Conservation (phyloP, 2,888 invertebrate genomes). For the Lumbricus terrestris region DNA sequence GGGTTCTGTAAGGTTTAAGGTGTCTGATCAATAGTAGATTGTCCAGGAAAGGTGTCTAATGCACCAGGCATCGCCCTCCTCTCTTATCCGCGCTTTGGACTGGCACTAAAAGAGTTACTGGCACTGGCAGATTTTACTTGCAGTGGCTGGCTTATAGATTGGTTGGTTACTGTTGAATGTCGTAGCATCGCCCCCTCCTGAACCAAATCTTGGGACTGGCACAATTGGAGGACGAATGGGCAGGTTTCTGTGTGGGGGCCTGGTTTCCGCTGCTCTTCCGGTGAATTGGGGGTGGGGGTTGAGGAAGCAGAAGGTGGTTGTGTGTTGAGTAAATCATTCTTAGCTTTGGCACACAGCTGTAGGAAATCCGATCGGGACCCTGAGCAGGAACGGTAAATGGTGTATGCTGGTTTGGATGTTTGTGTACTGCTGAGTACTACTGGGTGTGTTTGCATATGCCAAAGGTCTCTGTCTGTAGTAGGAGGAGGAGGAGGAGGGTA, state of each 20-base stretch:
- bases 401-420: background rate
- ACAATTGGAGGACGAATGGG: too few relatives aligned
- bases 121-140: too few relatives aligned
- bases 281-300: background rate
- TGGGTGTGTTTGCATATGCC: background rate
- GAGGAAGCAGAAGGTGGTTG: background rate
- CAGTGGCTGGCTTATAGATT: too few relatives aligned
- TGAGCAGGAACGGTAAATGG: background rate
- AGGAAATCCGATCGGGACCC: background rate
- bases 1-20: background rate
- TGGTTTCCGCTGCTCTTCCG: background rate
- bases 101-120: too few relatives aligned
- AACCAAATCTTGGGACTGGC: too few relatives aligned
- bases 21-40: too few relatives aligned
- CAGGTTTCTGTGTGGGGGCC: background rate
- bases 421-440: background rate
- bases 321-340: background rate
- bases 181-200: too few relatives aligned
- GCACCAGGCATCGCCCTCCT: too few relatives aligned
- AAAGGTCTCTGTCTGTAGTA: background rate
- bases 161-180: too few relatives aligned
- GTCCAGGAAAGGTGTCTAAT: too few relatives aligned
- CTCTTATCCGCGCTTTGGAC: too few relatives aligned
- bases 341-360: background rate
- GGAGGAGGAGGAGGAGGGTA: background rate